Conservation (phyloP, 1,140 invertebrate species). For the Penaeus vannamei region DNA sequence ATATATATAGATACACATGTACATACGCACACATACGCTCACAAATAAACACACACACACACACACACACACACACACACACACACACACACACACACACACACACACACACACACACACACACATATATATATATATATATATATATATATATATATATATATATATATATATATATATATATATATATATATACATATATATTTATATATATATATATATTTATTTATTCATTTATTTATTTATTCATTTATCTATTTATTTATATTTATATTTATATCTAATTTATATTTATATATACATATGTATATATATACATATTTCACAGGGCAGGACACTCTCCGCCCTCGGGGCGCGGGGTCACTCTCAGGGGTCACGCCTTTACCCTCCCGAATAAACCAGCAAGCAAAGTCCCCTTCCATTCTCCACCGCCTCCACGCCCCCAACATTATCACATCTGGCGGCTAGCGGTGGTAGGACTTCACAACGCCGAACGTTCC, state of each 20-base stretch:
- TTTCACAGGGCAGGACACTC: neutral
- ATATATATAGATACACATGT: too few relatives aligned
- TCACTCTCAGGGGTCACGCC: too few relatives aligned
- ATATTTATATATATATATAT: conserved; percentile 22
- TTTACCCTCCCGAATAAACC: too few relatives aligned
- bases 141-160: conserved; percentile 22
- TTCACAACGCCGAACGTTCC: too few relatives aligned
- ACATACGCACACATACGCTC: neutral
- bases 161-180: conserved; percentile 3
- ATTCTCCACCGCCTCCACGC: too few relatives aligned
- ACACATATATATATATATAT: neutral
- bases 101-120: neutral
- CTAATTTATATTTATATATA: conserved; percentile 35
- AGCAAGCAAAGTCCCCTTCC: too few relatives aligned
- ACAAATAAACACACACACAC: neutral
- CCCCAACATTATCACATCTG: too few relatives aligned
- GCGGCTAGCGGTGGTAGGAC: too few relatives aligned
- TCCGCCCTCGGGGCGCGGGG: too few relatives aligned
- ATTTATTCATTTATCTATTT: too few relatives aligned
- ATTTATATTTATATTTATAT: too few relatives aligned
- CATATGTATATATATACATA: conserved; percentile 22
- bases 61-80: neutral
- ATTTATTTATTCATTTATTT: too few relatives aligned
- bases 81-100: neutral
- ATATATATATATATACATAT: conserved; percentile 4